phyloP scores from a whole-genome alignment of 2,888 invertebrate species.

The Cinara cedri region DNA sequence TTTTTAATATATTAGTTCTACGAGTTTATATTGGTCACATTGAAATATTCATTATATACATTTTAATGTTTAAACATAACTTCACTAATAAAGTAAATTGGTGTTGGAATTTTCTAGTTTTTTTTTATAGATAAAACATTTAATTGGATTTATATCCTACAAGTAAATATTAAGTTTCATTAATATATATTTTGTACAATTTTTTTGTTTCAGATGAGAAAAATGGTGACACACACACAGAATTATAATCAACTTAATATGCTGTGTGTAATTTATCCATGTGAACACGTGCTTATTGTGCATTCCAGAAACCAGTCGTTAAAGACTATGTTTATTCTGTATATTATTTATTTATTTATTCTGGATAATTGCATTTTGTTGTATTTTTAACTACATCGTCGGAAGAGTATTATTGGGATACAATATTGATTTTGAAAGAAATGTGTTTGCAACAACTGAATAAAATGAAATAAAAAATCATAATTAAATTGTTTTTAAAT shows the following conservation, averaged over 20 bases:
- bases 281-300: constrained; percentile 18
- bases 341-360: constrained; percentile 33
- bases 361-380: constrained; percentile 43
- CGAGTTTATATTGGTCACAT: too few species aligned
- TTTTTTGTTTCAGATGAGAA: constrained; percentile 42
- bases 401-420: not conserved
- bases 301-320: constrained; percentile 40
- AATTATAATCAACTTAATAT: constrained; percentile 28
- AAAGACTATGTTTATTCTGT: constrained; percentile 35
- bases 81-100: too few species aligned
- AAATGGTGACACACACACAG: constrained; percentile 20
- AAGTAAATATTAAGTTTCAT: not conserved
- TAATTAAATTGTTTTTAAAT: not conserved
- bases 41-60: too few species aligned
- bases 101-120: too few species aligned
- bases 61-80: too few species aligned
- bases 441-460: not conserved
- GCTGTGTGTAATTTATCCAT: not conserved
- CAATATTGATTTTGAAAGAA: constrained; percentile 21
- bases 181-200: not conserved
- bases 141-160: too few species aligned
- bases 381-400: constrained; percentile 30
- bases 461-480: not conserved
- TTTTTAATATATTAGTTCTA: too few species aligned
- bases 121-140: too few species aligned